Percentiles rank a stretch among this genome's conserved stretches.
Conservation (phyloP, 2,888 invertebrate species). For the Euproctis similis region DNA sequence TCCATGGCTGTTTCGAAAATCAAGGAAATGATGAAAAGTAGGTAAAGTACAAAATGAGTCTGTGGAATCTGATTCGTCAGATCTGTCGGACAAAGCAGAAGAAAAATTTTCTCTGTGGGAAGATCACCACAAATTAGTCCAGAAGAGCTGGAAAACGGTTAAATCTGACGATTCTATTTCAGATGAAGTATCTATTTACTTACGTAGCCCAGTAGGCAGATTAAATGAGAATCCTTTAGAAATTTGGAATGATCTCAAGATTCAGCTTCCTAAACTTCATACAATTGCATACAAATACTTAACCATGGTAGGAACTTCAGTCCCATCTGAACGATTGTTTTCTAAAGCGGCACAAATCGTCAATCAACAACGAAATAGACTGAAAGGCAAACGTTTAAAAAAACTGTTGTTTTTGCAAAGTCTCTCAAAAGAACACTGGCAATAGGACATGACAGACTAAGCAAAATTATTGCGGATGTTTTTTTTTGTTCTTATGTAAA, state of each 20-base stretch:
- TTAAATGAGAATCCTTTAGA: slow-evolving; percentile 10
- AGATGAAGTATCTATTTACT: slow-evolving; percentile 21
- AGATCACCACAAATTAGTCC: slow-evolving; percentile 5
- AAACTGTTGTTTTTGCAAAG: slow-evolving; percentile 16
- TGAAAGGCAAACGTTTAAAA: slow-evolving; percentile 15
- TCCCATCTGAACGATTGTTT: slow-evolving; percentile 15
- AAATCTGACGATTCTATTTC: slow-evolving; percentile 7
- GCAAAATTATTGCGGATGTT: slow-evolving; percentile 1
- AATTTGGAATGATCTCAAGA: slow-evolving; percentile 16
- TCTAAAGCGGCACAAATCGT: slow-evolving; percentile 11
- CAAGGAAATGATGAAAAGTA: slow-evolving; percentile 9
- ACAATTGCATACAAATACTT: slow-evolving; percentile 18
- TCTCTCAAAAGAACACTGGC: slow-evolving; percentile 9
- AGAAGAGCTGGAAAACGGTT: neutral
- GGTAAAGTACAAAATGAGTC: slow-evolving; percentile 8
- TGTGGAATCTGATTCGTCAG: slow-evolving; percentile 9
- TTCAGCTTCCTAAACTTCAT: slow-evolving; percentile 16
- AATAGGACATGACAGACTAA: neutral
- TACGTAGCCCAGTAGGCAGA: slow-evolving; percentile 19
- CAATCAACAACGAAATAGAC: slow-evolving; percentile 13
- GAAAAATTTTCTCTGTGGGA: slow-evolving; percentile 6
- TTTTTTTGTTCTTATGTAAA: slow-evolving; percentile 1
- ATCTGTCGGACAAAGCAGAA: slow-evolving; percentile 7
- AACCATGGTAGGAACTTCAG: slow-evolving; percentile 15
- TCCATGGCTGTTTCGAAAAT: slow-evolving; percentile 4